Conservation (phyloP, 2,797 vertebrate genomes). For the Mionectes olivaceus region DNA sequence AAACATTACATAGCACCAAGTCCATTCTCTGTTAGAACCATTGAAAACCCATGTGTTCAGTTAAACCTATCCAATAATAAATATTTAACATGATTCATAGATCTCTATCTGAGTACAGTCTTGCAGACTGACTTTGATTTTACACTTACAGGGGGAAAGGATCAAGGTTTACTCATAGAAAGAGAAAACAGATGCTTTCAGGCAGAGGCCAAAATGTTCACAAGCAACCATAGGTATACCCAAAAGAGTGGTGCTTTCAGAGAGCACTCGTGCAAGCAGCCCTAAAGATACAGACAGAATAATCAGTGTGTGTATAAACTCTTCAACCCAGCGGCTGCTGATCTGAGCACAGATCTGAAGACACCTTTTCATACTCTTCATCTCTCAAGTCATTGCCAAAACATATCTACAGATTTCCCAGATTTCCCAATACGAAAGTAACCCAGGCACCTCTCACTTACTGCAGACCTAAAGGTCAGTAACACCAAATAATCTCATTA, state of each 20-base stretch:
- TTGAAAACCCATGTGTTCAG: not conserved
- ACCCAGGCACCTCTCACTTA: not conserved
- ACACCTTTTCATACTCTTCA: not conserved
- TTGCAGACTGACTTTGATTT: not conserved
- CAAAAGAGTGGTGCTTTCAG: not conserved
- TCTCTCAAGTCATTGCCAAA: not conserved
- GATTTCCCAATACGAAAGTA: not conserved
- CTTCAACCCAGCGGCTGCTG: not conserved
- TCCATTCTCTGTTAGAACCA: not conserved
- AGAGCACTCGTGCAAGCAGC: not conserved
- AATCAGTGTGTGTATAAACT: not conserved
- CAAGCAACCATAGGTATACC: not conserved
- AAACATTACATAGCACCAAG: not conserved
- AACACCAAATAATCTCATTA: not conserved
- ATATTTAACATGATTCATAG: conserved; percentile 18
- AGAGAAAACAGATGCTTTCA: not conserved
- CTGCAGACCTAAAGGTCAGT: not conserved
- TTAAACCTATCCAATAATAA: conserved; percentile 8
- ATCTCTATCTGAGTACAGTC: not conserved
- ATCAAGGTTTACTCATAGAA: not conserved
- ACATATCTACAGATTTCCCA: not conserved
- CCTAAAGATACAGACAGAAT: not conserved
- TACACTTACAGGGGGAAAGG: not conserved
- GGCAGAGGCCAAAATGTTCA: not conserved
- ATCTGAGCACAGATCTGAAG: not conserved